A percentile compares a stretch with the other conserved stretches of the same genome.
Conservation (phyloP, 2,113 vertebrate species). For the Amphilophus citrinellus region DNA sequence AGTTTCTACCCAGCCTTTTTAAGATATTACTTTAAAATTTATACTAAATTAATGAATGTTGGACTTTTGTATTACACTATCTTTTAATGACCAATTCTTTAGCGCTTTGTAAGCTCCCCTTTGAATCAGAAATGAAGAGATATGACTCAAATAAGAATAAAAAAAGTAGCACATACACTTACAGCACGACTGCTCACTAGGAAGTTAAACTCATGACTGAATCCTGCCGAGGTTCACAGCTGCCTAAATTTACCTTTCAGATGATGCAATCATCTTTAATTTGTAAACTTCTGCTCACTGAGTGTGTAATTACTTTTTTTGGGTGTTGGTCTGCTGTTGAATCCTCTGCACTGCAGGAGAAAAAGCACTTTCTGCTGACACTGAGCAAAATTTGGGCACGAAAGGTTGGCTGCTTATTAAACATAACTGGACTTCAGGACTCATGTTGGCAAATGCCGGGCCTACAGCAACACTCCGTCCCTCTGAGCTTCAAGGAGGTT, state of each 20-base stretch:
- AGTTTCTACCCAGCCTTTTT: neutral
- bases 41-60: conserved; percentile 16
- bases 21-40: conserved; percentile 14
- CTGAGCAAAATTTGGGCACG: neutral
- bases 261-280: conserved; percentile 43
- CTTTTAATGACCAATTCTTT: conserved; percentile 12
- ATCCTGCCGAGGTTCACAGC: neutral
- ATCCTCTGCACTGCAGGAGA: conserved; percentile 19
- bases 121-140: conserved; percentile 35
- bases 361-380: conserved; percentile 21
- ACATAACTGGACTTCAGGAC: conserved; percentile 26
- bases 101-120: neutral
- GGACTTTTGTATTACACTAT: conserved; percentile 3
- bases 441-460: conserved; percentile 13
- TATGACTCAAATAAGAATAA: neutral
- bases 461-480: conserved; percentile 5
- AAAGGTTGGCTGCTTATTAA: conserved; percentile 26
- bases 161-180: conserved; percentile 22
- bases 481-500: neutral
- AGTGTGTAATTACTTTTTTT: neutral
- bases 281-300: conserved; percentile 29
- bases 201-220: conserved; percentile 32
- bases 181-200: conserved; percentile 34
- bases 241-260: conserved; percentile 18
- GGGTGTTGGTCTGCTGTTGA: neutral